Percentiles rank a stretch among this genome's conserved stretches.
Evolutionary conservation across 1,140 invertebrate genomes (phyloP).

Genomic region (Dolichoris vasculosae): DNA sequence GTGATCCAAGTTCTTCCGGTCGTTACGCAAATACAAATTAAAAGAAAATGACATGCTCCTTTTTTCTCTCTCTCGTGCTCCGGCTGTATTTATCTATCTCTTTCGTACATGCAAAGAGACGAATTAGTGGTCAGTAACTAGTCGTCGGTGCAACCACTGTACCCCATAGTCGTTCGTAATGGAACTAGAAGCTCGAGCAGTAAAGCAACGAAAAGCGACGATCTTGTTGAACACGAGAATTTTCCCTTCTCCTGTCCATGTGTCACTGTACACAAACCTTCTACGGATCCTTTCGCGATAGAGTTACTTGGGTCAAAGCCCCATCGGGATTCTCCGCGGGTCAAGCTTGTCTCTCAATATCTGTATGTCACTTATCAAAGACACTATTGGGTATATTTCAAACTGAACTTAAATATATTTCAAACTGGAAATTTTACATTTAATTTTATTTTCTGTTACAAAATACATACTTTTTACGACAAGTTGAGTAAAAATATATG

Average conservation of each 20-base stretch:
- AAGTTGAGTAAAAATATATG: too few species aligned
- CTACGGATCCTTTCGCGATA: conserved; percentile 2
- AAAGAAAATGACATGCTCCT: conserved; percentile 18
- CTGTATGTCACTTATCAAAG: not conserved
- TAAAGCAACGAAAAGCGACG: conserved; percentile 42
- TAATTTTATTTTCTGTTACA: not conserved
- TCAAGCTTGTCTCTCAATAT: not conserved
- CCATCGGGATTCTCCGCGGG: not conserved
- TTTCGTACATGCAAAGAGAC: conserved; percentile 33
- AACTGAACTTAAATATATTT: not conserved
- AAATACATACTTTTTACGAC: not conserved
- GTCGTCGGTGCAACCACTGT: conserved; percentile 26
- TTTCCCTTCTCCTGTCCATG: not conserved
- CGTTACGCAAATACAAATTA: conserved; percentile 52
- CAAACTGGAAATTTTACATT: not conserved
- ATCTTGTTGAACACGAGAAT: conserved; percentile 50
- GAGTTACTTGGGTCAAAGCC: conserved; percentile 19
- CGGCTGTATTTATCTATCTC: not conserved
- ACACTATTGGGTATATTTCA: not conserved
- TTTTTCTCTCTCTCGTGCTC: not conserved
- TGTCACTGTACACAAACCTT: not conserved
- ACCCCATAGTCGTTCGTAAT: conserved; percentile 40
- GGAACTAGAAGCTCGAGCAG: conserved; percentile 12
- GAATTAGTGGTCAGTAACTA: conserved; percentile 48
- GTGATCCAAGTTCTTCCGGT: conserved; percentile 11